Percentiles rank a stretch among this genome's conserved stretches.
These are phyloP conservation scores for Myocastor coypus DNA, from an alignment of 2,113 vertebrate species.

Conservation along the genomic window DNA sequence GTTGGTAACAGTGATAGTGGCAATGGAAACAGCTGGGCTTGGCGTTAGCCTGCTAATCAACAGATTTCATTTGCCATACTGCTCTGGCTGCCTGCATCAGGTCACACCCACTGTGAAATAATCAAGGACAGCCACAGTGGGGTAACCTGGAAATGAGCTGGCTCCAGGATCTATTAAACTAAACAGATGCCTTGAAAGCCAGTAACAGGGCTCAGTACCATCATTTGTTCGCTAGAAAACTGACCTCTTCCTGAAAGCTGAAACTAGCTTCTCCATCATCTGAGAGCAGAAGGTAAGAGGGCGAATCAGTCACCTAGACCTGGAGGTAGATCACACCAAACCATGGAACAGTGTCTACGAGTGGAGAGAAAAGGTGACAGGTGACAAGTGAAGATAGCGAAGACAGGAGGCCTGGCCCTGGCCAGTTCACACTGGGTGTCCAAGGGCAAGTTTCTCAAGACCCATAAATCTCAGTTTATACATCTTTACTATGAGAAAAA, in stretches of 20 bases:
- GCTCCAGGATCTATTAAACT: conserved; percentile 7
- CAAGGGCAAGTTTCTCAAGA: not conserved
- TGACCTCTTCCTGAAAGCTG: conserved; percentile 6
- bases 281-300: not conserved
- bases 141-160: conserved; percentile 11
- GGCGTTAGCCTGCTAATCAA: not conserved
- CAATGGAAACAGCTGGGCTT: too few relatives aligned
- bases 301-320: not conserved
- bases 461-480: not conserved
- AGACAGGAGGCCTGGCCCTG: not conserved
- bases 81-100: not conserved
- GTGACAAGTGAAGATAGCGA: not conserved
- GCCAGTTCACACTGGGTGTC: not conserved
- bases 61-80: not conserved
- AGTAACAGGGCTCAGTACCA: conserved; percentile 17
- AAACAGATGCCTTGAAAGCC: not conserved
- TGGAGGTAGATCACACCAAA: not conserved
- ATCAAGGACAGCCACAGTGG: not conserved
- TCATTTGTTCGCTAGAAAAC: conserved; percentile 47
- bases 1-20: too few relatives aligned
- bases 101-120: not conserved
- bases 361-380: not conserved
- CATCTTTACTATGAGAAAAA: not conserved
- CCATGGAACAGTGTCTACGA: not conserved
- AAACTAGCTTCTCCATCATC: not conserved